A percentile compares a stretch with the other conserved stretches of the same genome.
Evolutionary conservation across 2,113 vertebrate genomes (phyloP).

Genomic region (Myxocyprinus asiaticus): DNA sequence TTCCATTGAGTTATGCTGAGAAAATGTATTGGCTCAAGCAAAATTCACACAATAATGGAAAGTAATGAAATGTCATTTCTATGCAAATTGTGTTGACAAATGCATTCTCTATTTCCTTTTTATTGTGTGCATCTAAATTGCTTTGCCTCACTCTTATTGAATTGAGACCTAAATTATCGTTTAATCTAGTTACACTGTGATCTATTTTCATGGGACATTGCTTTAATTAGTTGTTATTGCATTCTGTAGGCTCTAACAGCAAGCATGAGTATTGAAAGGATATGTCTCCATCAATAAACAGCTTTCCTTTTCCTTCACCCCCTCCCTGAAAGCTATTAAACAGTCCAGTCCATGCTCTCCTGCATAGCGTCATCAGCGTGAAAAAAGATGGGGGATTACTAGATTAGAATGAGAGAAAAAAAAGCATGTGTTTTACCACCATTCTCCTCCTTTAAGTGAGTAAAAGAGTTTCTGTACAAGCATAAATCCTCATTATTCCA

Average conservation of each 20-base stretch:
- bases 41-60: conserved; percentile 56
- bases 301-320: conserved; percentile 41
- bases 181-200: conserved; percentile 72
- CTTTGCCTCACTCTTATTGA: conserved; percentile 64
- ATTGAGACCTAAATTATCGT: conserved; percentile 71
- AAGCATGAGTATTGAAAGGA: conserved; percentile 55
- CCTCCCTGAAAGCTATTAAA: conserved; percentile 41
- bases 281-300: conserved; percentile 61
- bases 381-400: conserved; percentile 23
- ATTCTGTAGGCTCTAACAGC: conserved; percentile 48
- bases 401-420: conserved; percentile 18
- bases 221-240: conserved; percentile 59
- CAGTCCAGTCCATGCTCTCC: conserved; percentile 23
- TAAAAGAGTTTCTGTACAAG: neutral
- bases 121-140: conserved; percentile 66
- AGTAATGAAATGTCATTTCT: conserved; percentile 72
- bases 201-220: conserved; percentile 62
- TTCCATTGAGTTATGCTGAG: conserved; percentile 48
- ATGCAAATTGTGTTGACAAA: conserved; percentile 79
- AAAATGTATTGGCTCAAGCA: conserved; percentile 51
- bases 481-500: conserved; percentile 36
- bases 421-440: neutral
- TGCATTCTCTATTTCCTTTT: conserved; percentile 64
- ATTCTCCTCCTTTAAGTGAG: neutral
- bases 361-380: conserved; percentile 16